Percentiles rank a stretch among this genome's conserved stretches.
Evolutionary conservation across 2,888 invertebrate species (phyloP).

Genomic region (Xylophagus ater): DNA sequence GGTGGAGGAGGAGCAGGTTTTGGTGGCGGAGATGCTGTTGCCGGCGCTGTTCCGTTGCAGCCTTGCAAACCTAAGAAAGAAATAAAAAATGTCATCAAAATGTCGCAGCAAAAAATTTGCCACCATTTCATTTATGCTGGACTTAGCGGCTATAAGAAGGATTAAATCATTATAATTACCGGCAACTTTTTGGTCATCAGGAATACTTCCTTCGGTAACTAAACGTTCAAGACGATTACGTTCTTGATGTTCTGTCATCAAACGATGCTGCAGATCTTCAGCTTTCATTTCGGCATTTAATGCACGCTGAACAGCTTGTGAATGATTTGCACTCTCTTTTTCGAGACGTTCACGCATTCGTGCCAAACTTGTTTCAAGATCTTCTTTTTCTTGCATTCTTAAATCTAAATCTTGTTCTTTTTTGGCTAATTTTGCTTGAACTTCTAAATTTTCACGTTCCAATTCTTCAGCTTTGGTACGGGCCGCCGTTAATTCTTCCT

Average conservation of each 20-base stretch:
- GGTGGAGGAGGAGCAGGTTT: constrained; percentile 32
- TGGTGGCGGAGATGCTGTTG: constrained; percentile 31
- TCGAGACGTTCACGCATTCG: constrained; percentile 79
- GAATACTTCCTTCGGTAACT: constrained; percentile 82
- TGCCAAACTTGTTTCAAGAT: constrained; percentile 69
- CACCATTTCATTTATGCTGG: no score
- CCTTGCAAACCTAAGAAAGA: no score
- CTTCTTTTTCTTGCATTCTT: constrained; percentile 83
- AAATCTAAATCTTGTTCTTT: constrained; percentile 89
- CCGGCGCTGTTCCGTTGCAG: constrained; percentile 40
- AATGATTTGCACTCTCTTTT: constrained; percentile 76
- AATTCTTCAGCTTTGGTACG: constrained; percentile 76
- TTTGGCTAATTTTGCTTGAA: constrained; percentile 76
- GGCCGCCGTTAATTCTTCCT: constrained; percentile 82
- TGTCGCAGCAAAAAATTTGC: no score
- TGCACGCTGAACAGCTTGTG: constrained; percentile 70
- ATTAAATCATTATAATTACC: constrained; percentile 42
- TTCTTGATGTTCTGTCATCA: constrained; percentile 69
- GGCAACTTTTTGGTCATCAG: constrained; percentile 82
- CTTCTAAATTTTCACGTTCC: constrained; percentile 78
- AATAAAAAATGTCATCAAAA: no score
- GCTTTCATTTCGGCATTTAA: constrained; percentile 46
- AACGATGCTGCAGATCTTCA: constrained; percentile 51
- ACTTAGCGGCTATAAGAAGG: constrained; percentile 24
- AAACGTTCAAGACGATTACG: constrained; percentile 71